phyloP scores from a whole-genome alignment of 2,888 invertebrate genomes.

The Sesia bembeciformis region DNA sequence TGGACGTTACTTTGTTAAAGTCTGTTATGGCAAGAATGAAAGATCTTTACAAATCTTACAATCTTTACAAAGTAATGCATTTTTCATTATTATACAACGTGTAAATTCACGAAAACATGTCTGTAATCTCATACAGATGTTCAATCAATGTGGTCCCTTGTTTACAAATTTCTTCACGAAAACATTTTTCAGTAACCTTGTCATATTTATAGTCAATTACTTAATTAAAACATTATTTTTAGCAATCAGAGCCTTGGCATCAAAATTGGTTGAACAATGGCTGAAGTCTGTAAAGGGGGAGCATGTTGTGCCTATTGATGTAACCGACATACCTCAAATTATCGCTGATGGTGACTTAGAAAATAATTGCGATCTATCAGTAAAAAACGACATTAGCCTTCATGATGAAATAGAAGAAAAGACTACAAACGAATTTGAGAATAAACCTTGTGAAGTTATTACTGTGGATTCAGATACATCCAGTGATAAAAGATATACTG shows the following conservation, averaged over 20 bases:
- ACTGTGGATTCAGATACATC: conserved; percentile 13
- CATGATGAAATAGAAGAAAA: conserved; percentile 12
- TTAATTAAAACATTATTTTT: conserved; percentile 19
- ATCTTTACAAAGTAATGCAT: no score
- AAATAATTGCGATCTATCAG: conserved; percentile 12
- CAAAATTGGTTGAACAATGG: conserved; percentile 91
- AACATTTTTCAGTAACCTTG: no score
- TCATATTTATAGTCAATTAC: no score
- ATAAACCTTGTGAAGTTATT: conserved; percentile 7
- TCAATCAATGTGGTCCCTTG: no score
- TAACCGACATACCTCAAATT: conserved; percentile 52
- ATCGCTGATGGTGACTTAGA: conserved; percentile 37
- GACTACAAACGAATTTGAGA: conserved; percentile 14
- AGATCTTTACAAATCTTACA: no score
- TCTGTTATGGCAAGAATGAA: no score
- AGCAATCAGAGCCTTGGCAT: conserved; percentile 86
- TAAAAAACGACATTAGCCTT: conserved; percentile 16
- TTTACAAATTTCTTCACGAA: no score
- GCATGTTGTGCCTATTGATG: conserved; percentile 59
- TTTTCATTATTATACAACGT: no score
- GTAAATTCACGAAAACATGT: no score
- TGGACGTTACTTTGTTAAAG: no score
- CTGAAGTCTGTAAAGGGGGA: conserved; percentile 89
- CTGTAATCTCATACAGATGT: no score
- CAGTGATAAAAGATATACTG: conserved; percentile 7